Evolutionary conservation across 2,888 invertebrate genomes (phyloP), one percentile per base, ranked within the genome.

Genomic region (Pardosa pseudoannulata): DNA sequence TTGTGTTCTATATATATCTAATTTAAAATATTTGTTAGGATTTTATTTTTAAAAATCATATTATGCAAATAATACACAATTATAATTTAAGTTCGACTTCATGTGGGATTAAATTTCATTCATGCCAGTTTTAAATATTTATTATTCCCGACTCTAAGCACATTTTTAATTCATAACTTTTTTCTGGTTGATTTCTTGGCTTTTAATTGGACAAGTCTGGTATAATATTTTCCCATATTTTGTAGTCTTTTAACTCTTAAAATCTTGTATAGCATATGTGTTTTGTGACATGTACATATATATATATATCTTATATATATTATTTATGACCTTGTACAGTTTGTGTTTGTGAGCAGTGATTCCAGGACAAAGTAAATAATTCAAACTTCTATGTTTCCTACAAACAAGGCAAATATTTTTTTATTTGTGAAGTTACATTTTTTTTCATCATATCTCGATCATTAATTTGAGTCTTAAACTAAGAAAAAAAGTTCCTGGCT

Each of bases 271-370:
- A 78, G 56, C 36, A 41, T 67, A 11, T 23, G 67, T 67, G 67
- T 67, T 36, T n/a, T 67, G 9, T 67, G 36, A 67, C 68, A 19
- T 70, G 70, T 70, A 41, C 41, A 70, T 70, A 41, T 70, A 0
- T 23, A n/a, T 56, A n/a, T n/a, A 56, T 56, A 46, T n/a, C n/a
- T 9, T 28, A 70, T 41, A 70, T 27, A 74, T 74, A 78, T 78
- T 78, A 83, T 83, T 83, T 83, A 83, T 83, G 72, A 83, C 36
- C 67, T 78, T 83, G 83, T 83, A 83, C 78, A 83, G 76, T 83
- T 46, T 78, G 64, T 65, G 82, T 56, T 64, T 74, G 32, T 56
- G 64, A 39, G 50, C n/a, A 28, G 28, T 70, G 32, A 70, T 70
- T 70, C 70, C 70, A 70, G 41, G 41, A 70, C 70, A 70, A 70